These are phyloP conservation scores for Nothocercus julius DNA, from an alignment of 2,113 vertebrate genomes.

Conservation along the genomic window DNA sequence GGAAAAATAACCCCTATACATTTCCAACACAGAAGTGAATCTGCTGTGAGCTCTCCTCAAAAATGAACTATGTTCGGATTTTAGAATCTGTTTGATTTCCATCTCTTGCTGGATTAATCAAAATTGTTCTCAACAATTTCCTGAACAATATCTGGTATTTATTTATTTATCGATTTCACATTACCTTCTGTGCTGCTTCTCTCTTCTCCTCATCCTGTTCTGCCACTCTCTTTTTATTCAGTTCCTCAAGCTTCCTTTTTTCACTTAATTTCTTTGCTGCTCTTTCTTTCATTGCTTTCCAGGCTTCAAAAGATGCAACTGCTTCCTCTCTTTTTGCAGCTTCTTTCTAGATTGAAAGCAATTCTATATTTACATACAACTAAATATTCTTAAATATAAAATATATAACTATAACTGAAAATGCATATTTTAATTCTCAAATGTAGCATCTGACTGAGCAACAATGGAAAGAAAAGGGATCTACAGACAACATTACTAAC, in stretches of 20 bases:
- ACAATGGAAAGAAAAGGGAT: neutral
- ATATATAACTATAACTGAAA: neutral
- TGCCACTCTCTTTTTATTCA: conserved; percentile 74
- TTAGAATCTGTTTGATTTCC: neutral
- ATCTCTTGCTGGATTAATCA: neutral
- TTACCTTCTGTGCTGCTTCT: conserved; percentile 82
- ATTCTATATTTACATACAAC: neutral
- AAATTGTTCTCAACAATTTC: neutral
- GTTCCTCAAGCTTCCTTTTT: conserved; percentile 76
- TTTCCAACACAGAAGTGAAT: neutral
- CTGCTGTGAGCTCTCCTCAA: neutral
- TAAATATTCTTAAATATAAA: neutral
- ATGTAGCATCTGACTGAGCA: neutral
- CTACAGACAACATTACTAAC: neutral
- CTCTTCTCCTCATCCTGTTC: conserved; percentile 80
- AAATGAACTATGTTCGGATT: neutral
- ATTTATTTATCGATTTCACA: neutral
- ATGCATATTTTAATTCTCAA: neutral
- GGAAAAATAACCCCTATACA: neutral
- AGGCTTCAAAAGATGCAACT: conserved; percentile 87
- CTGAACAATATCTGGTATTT: neutral
- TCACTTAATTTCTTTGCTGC: conserved; percentile 78
- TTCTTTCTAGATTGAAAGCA: conserved; percentile 64
- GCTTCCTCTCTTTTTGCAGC: conserved; percentile 84
- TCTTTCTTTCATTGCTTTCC: conserved; percentile 89